Base-by-base conservation (phyloP, 2,888 invertebrate genomes). In the Galerucella calmariensis region DNA sequence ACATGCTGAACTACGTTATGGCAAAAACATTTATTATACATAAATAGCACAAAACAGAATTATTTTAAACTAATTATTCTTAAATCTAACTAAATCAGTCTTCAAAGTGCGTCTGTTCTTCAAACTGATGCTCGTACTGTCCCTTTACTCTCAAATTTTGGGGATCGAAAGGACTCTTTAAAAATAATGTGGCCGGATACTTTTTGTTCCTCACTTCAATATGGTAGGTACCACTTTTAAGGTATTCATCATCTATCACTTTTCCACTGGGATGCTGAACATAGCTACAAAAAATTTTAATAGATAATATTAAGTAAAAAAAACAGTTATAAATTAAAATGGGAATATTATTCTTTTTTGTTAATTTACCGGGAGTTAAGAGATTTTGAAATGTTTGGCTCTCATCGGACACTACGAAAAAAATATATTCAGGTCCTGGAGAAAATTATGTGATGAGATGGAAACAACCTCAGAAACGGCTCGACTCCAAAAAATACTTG, bases 161-260 rank as follows among this genome's bases (percentile, higher is more conserved):
- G 0, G 95, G 94, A 88, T 97, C 96, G 83, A 97, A 97, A 0
- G 95, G 95, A 79, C 94, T 94, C 82, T 90, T 92, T 35, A 93
- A 83, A 84, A 94, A 92, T 69, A 94, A 87, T 6, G 89, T 90
- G 0, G 95, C 95, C 69, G 92, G 91, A 84, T 94, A 90, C 79
- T 89, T 90, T 79, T 91, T 90, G 9, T 96, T 95, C 90, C 95
- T 90, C 20, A 93, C 90, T 89, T 96, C 96, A 58, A 97, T 90
- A 85, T 94, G 92, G 83, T 96, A 97, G 24, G 90, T 86, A 12
- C 95, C 96, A 12, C 89, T 89, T 81, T 90, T 90, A 56, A 96
- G 86, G 84, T 90, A 95, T 20, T 92, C 91, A 66, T 89, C 89
- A 24, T 93, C 92, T 56, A 96, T 89, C 56, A 87, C 84, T 72